Evolutionary conservation across 2,888 invertebrate genomes (phyloP).

Genomic region (Rutpela maculata): DNA sequence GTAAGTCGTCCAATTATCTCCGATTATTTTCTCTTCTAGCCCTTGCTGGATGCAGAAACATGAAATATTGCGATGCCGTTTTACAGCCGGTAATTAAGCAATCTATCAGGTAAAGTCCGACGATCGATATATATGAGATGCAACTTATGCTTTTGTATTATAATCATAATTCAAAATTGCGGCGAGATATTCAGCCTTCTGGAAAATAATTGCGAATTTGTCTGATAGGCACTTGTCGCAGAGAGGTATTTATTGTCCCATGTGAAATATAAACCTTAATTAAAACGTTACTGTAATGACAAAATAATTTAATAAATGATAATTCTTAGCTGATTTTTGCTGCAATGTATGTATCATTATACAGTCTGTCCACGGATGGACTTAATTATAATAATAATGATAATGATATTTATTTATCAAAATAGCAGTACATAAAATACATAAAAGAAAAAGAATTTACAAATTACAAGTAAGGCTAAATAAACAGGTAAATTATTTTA

Average conservation of each 20-base stretch:
- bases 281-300: not conserved
- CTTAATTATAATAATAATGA: too few species aligned
- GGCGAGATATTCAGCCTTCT: conserved; percentile 25
- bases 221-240: not conserved
- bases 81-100: conserved; percentile 71
- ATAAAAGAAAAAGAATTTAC: too few species aligned
- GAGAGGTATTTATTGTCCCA: not conserved
- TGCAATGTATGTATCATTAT: not conserved
- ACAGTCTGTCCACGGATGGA: too few species aligned
- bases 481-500: too few species aligned
- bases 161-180: conserved; percentile 53
- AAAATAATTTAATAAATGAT: not conserved
- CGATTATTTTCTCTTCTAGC: conserved; percentile 70
- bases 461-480: too few species aligned
- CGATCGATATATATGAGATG: conserved; percentile 56
- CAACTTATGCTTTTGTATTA: conserved; percentile 56
- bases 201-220: conserved; percentile 1
- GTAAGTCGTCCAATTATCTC: conserved; percentile 71
- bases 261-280: not conserved
- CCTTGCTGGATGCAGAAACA: conserved; percentile 58
- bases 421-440: too few species aligned
- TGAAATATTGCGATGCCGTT: conserved; percentile 70
- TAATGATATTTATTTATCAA: too few species aligned
- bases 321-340: not conserved
- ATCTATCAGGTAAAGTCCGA: conserved; percentile 70